Conservation (phyloP, 2,113 vertebrate genomes). For the Pteropus alecto region DNA sequence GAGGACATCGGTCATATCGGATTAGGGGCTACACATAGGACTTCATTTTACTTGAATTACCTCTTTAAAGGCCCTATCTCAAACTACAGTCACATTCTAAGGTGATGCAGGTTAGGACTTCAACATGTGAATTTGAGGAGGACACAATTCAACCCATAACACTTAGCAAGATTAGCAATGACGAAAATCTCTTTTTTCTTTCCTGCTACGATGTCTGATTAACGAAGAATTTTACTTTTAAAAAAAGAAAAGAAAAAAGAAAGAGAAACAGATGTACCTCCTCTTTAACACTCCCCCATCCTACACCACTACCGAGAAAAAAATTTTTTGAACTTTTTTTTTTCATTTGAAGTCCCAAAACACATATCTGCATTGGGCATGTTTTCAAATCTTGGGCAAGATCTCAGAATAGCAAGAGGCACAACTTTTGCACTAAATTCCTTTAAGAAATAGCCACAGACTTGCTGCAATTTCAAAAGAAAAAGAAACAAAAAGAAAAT, state of each 20-base stretch:
- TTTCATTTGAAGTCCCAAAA: slow-evolving; percentile 54
- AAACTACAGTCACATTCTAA: not conserved
- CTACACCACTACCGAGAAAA: not conserved
- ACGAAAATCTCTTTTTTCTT: not conserved
- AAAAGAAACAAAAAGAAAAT: not conserved
- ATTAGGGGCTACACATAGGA: not conserved
- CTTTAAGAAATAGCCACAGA: slow-evolving; percentile 53
- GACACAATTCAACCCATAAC: not conserved
- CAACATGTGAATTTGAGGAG: not conserved
- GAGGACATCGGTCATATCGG: not conserved
- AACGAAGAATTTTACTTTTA: slow-evolving; percentile 9
- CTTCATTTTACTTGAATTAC: not conserved
- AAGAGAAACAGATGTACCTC: slow-evolving; percentile 32
- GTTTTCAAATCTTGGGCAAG: slow-evolving; percentile 72
- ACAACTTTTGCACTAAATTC: slow-evolving; percentile 69
- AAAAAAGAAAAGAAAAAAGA: not conserved
- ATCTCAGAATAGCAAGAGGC: slow-evolving; percentile 49
- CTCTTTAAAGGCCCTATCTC: not conserved
- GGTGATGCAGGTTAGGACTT: not conserved
- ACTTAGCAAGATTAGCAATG: not conserved
- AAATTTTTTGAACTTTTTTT: not conserved
- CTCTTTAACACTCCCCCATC: slow-evolving; percentile 17
- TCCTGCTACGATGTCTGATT: not conserved
- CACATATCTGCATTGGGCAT: slow-evolving; percentile 51
- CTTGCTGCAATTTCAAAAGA: not conserved